phyloP scores from a whole-genome alignment of 92 coral and sea anemone species.

The Plumapathes pennacea region DNA sequence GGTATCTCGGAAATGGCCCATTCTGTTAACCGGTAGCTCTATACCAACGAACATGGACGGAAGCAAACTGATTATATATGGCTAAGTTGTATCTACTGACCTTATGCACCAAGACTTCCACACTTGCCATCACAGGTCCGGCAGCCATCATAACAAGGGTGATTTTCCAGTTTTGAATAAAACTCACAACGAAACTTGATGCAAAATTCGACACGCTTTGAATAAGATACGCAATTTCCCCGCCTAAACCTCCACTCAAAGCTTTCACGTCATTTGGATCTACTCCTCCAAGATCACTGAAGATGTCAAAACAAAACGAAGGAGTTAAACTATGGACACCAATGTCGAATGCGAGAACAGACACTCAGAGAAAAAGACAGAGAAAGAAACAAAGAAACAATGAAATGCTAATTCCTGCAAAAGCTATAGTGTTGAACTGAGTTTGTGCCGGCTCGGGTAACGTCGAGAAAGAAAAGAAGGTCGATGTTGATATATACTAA shows the following conservation, averaged over 20 bases:
- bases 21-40: too few species aligned
- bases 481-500: too few species aligned
- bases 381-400: too few species aligned
- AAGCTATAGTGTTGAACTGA: too few species aligned
- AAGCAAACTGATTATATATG: too few species aligned
- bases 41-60: too few species aligned
- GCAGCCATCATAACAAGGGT: constrained; percentile 83
- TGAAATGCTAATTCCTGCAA: neutral
- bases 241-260: constrained; percentile 80
- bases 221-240: constrained; percentile 76
- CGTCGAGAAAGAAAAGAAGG: too few species aligned
- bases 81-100: constrained; percentile 34
- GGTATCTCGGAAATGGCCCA: too few species aligned
- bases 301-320: neutral
- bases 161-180: constrained; percentile 93
- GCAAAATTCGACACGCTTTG: constrained; percentile 73
- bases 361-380: too few species aligned
- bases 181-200: constrained; percentile 86
- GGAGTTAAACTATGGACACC: too few species aligned
- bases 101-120: constrained; percentile 72
- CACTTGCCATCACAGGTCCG: constrained; percentile 75
- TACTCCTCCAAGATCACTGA: constrained; percentile 6
- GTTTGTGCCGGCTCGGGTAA: too few species aligned
- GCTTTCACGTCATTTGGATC: constrained; percentile 38
- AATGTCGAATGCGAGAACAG: too few species aligned